Percentiles rank a stretch among this genome's conserved stretches.
phyloP scores from a whole-genome alignment of 2,113 vertebrate species.

The Halichoeres trimaculatus region DNA sequence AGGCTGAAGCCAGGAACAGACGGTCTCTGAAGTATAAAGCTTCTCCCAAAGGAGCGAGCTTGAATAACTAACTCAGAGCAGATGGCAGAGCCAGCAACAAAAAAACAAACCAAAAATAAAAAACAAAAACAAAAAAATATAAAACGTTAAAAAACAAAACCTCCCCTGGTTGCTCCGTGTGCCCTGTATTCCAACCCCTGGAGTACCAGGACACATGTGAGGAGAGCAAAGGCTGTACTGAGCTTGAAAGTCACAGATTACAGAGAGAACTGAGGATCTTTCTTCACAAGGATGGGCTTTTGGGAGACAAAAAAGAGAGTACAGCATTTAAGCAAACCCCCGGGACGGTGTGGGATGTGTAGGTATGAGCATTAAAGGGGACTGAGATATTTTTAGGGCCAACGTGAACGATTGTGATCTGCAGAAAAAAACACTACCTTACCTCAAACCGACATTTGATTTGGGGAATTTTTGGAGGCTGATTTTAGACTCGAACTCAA shows the following conservation, averaged over 20 bases:
- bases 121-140: conserved; percentile 27
- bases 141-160: conserved; percentile 55
- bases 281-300: conserved; percentile 58
- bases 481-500: background rate
- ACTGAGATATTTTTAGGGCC: background rate
- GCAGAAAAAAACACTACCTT: background rate
- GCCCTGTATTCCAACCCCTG: conserved; percentile 35
- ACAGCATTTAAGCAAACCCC: conserved; percentile 17
- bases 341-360: conserved; percentile 23
- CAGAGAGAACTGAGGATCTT: conserved; percentile 16
- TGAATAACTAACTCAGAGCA: conserved; percentile 65
- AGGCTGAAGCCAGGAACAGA: conserved; percentile 56
- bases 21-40: conserved; percentile 65
- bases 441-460: background rate
- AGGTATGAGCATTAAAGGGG: conserved; percentile 15
- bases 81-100: conserved; percentile 68
- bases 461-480: background rate
- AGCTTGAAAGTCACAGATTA: conserved; percentile 16
- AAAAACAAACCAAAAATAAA: conserved; percentile 25
- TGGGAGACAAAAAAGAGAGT: conserved; percentile 38
- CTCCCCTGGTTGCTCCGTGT: conserved; percentile 29
- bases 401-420: conserved; percentile 10
- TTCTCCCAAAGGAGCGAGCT: conserved; percentile 62
- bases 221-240: conserved; percentile 11
- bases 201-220: conserved; percentile 60